Percentiles rank a stretch among this genome's conserved stretches.
Evolutionary conservation across 2,888 invertebrate species (phyloP).

Genomic region (Quadriops clusia): DNA sequence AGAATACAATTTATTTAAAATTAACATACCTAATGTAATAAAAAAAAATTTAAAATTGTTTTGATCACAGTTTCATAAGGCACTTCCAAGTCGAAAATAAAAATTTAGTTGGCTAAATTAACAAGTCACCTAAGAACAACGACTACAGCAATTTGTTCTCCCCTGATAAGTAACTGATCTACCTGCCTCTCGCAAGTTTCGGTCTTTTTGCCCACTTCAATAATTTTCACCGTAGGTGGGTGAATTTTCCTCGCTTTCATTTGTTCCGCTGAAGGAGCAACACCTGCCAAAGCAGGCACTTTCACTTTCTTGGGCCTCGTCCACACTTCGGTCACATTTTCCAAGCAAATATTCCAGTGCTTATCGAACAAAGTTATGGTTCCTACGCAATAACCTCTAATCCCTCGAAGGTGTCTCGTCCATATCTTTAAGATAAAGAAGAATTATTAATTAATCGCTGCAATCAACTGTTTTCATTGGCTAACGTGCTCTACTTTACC

Average conservation of each 20-base stretch:
- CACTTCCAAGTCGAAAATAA: no score
- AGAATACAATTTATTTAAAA: no score
- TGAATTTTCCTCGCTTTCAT: conserved; percentile 1
- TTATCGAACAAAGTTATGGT: conserved; percentile 81
- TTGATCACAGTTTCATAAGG: no score
- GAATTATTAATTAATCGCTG: no score
- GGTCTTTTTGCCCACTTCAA: conserved; percentile 46
- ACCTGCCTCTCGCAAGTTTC: conserved; percentile 57
- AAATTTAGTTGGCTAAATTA: no score
- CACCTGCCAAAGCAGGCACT: conserved; percentile 42
- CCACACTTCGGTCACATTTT: conserved; percentile 76
- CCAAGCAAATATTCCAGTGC: conserved; percentile 83
- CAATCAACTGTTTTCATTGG: no score
- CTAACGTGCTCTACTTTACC: no score
- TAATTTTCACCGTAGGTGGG: conserved; percentile 42
- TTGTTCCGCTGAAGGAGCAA: conserved; percentile 2
- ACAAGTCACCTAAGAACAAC: no score
- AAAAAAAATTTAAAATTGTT: no score
- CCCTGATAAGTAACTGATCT: conserved; percentile 59
- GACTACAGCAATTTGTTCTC: conserved; percentile 62
- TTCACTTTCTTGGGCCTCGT: conserved; percentile 49
- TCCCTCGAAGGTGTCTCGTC: conserved; percentile 56
- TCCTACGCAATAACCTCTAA: conserved; percentile 70
- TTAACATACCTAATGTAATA: no score
- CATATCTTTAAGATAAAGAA: conserved; percentile 45